phyloP scores from a whole-genome alignment of 2,113 vertebrate genomes.

The Macroglossus sobrinus region DNA sequence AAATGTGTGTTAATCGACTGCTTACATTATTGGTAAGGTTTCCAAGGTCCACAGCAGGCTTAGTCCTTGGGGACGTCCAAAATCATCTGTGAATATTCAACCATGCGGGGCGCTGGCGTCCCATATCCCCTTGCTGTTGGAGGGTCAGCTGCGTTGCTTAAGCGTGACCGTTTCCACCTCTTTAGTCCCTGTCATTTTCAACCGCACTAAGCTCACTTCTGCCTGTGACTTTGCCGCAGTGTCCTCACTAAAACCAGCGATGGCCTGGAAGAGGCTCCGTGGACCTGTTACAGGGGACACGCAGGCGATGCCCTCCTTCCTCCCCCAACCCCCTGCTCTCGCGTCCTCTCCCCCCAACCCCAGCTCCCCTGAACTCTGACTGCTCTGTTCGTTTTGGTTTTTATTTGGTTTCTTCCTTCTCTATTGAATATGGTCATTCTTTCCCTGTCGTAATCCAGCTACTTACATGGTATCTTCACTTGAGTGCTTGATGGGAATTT shows the following conservation, averaged over 20 bases:
- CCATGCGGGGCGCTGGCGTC: background rate
- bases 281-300: accelerated
- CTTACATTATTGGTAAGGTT: background rate
- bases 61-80: background rate
- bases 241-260: background rate
- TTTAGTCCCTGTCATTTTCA: background rate
- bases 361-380: background rate
- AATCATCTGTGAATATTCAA: background rate
- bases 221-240: background rate
- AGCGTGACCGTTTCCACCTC: background rate
- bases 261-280: background rate
- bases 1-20: background rate
- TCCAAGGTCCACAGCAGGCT: background rate
- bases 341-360: background rate
- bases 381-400: background rate
- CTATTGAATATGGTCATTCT: background rate
- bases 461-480: background rate
- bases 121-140: background rate
- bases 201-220: no score
- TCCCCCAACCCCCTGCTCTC: background rate
- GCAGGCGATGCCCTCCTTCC: background rate
- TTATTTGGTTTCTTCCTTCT: background rate
- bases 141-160: no score
- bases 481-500: background rate
- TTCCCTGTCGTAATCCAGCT: background rate